phyloP scores from a whole-genome alignment of 2,888 invertebrate genomes.

The Lamellibrachia columna region DNA sequence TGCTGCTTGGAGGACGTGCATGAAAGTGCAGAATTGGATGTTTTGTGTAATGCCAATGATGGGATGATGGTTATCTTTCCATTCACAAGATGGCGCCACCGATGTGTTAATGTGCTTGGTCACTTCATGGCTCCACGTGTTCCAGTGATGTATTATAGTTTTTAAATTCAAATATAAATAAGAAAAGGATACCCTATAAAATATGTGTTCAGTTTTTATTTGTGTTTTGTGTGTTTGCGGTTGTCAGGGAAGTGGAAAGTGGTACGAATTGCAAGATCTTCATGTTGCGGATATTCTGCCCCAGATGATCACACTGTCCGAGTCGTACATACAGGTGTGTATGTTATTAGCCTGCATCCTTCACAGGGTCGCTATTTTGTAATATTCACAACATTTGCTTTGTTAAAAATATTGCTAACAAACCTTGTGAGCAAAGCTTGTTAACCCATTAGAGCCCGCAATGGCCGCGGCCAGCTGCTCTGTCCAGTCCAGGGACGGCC shows the following conservation, averaged over 20 bases:
- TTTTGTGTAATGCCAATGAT: no score
- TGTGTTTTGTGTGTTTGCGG: not conserved
- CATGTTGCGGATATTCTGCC: slow-evolving; percentile 98
- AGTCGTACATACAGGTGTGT: slow-evolving; percentile 92
- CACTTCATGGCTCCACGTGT: not conserved
- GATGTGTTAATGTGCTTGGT: not conserved
- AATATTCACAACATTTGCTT: not conserved
- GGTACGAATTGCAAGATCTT: slow-evolving; percentile 92
- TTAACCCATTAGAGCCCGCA: no score
- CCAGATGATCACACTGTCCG: slow-evolving; percentile 99
- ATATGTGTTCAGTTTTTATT: not conserved
- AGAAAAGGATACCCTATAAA: not conserved
- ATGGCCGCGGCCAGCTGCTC: no score
- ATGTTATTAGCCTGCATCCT: not conserved
- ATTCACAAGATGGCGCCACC: not conserved
- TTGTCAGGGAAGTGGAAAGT: slow-evolving; percentile 78
- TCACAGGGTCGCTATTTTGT: slow-evolving; percentile 35
- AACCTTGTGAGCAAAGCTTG: no score
- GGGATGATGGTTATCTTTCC: not conserved
- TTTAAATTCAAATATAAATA: not conserved
- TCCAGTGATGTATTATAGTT: not conserved
- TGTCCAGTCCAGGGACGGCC: no score
- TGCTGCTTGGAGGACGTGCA: no score
- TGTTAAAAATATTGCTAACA: no score
- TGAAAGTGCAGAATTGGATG: no score